Base-by-base conservation (phyloP, 2,797 vertebrate genomes). In the Xenopus petersii region DNA sequence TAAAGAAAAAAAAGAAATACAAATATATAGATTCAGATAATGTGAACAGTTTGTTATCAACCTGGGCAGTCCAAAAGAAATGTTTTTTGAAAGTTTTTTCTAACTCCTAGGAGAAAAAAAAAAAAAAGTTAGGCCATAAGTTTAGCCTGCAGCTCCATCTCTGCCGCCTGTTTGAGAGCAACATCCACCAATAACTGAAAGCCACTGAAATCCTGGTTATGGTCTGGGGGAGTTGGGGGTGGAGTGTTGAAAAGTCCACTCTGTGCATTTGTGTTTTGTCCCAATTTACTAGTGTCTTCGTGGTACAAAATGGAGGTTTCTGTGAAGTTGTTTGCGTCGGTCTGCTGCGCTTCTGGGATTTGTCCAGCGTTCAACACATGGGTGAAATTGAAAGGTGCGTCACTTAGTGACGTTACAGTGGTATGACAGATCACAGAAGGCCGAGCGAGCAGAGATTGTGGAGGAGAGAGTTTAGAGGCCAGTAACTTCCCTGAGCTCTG, bases 171-270 rank as follows among this genome's bases (percentile, higher is more conserved):
- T 87, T 97, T 99, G 77, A 99, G 94, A 79, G 97, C 97, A 88
- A 99, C 97, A 79, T 99, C 97, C 86, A 99, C 97, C 83, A 99
- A 90, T 65, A 99, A 94, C 91, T 98, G 96, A 88, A 99, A 98
- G 84, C 96, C 96, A 51, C 97, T 99, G 84, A 99, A 99, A 90
- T 99, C 97, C 86, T 98, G 97, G 84, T 95, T 96, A 86, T 98
- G 95, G 88, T 99, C 96, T 30, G 97, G 96, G 11, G 96, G 97
- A 73, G 96, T 98, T 12, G 96, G 96, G 46, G 97, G 96, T 56
- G 96, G 96, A 86, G 96, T 98, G 92, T 99, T 99, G 85, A 99
- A 99, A 73, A 98, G 94, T 82, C 97, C 96, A 12, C 92, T 95
- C 78, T 96, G 95, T 72, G 95, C 83, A 80, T 93, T 95, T 77